Percentiles rank a stretch among this genome's conserved stretches.
These are phyloP conservation scores for Danionella cerebrum DNA, from an alignment of 2,113 vertebrate species.

Conservation along the genomic window DNA sequence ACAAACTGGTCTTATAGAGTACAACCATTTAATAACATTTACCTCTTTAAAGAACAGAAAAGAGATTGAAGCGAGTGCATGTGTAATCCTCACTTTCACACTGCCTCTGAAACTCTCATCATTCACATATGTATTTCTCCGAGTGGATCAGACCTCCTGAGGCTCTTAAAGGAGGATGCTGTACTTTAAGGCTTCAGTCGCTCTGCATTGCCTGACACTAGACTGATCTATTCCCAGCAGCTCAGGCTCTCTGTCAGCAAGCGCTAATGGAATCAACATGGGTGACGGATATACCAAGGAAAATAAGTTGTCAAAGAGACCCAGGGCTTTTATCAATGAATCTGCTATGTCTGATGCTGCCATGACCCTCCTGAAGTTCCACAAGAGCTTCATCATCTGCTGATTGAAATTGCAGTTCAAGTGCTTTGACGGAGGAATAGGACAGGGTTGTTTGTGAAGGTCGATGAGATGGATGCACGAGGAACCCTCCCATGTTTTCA, in stretches of 20 bases:
- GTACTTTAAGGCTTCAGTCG: slow-evolving; percentile 37
- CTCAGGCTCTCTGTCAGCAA: slow-evolving; percentile 39
- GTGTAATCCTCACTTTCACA: background rate
- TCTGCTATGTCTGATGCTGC: slow-evolving; percentile 18
- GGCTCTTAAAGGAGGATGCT: slow-evolving; percentile 25
- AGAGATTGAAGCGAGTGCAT: background rate
- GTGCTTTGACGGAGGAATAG: slow-evolving; percentile 24
- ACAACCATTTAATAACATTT: background rate
- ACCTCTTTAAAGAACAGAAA: slow-evolving; percentile 12
- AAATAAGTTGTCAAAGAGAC: slow-evolving; percentile 44
- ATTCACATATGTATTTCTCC: slow-evolving; percentile 32
- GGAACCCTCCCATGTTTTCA: background rate
- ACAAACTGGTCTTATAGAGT: too few relatives aligned
- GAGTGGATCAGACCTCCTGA: slow-evolving; percentile 21
- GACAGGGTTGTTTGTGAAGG: slow-evolving; percentile 19
- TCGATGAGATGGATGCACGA: slow-evolving; percentile 30
- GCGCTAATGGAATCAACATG: slow-evolving; percentile 45
- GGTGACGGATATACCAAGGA: slow-evolving; percentile 39
- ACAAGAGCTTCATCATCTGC: slow-evolving; percentile 39
- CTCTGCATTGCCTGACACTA: slow-evolving; percentile 34
- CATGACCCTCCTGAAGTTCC: slow-evolving; percentile 40
- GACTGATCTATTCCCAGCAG: slow-evolving; percentile 39
- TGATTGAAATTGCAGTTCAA: slow-evolving; percentile 19
- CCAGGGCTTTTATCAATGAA: slow-evolving; percentile 33
- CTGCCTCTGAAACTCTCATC: slow-evolving; percentile 20